Evolutionary conservation across 2,888 invertebrate species (phyloP), one percentile per base, ranked within the genome.

Genomic region (Andrena marginata): DNA sequence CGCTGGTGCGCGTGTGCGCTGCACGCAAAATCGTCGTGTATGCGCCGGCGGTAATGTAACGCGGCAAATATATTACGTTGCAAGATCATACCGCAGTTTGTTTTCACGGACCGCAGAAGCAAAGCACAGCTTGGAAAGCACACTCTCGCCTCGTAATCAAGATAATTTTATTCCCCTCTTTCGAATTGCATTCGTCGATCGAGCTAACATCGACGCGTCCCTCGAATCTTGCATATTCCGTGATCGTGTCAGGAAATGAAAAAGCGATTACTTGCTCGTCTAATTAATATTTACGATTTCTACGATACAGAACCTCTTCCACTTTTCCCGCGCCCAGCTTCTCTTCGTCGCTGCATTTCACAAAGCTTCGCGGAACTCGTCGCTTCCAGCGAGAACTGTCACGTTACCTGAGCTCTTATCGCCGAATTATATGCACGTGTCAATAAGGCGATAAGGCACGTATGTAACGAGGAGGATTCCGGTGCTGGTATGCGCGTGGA

Each of bases 81-180:
- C 81, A 70, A 77, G 84, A 81, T 85, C 84, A 35, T 20, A 49
- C 49, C 68, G 68, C 71, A 62, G 71, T 75, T 72, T 68, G 62
- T 69, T 77, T 80, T 77, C 69, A 70, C 74, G 69, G 26, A 54
- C 60, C 56, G 42, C 56, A 54, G 62, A 64, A 69, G 23, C 31
- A 7, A 64, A 69, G 23, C 31, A 7, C 0, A 42, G 20, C 29
- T 20, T 48, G 68, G 60, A 69, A 69, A 75, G 23, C 56, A 26
- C 26, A 13, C 20, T 56, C 23, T 56, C 56, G 29, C 48, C 10
- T 20, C 2, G 51, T 26, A 54, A 68, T 63, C 60, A 3, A 69
- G 49, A 6, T 1, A 33, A 51, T n/a, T n/a, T n/a, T n/a, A n/a
- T 75, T 69, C 6, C 56, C 23, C 4, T 26, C n/a, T 13, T 13